A percentile compares a stretch with the other conserved stretches of the same genome.
Evolutionary conservation across 2,113 vertebrate genomes (phyloP).

Genomic region (Dermatemys mawii): DNA sequence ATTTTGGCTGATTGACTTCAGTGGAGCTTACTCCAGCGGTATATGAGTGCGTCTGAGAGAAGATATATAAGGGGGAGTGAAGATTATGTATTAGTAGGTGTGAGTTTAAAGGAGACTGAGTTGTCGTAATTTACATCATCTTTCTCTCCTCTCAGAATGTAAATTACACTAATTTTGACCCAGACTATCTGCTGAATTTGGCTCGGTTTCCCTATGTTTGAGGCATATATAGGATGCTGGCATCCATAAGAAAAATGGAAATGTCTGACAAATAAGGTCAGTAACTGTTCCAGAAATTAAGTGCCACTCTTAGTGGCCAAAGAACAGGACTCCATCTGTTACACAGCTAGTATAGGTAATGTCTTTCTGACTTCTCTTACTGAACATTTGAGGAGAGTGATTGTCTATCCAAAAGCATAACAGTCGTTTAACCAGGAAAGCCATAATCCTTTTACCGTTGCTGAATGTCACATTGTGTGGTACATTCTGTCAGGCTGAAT

Average conservation of each 20-base stretch:
- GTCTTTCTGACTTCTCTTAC: background rate
- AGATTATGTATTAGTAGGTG: background rate
- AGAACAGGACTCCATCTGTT: background rate
- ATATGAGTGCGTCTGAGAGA: background rate
- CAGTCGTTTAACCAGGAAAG: background rate
- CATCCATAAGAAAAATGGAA: background rate
- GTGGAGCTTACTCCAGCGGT: background rate
- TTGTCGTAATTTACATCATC: background rate
- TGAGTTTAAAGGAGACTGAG: background rate
- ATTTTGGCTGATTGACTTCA: background rate
- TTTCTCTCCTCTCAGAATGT: too few relatives aligned
- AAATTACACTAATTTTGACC: background rate
- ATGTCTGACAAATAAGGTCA: background rate
- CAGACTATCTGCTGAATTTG: background rate
- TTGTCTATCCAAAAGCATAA: background rate
- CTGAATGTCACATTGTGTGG: background rate
- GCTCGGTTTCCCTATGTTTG: background rate
- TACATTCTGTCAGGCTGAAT: background rate
- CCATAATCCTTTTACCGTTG: background rate
- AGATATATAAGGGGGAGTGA: background rate
- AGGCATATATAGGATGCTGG: background rate
- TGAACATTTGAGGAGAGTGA: background rate
- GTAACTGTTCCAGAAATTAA: background rate
- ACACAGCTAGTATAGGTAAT: background rate
- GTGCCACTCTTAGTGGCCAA: background rate